Percentiles rank a stretch among this genome's conserved stretches.
These are phyloP conservation scores for Gyrodactylus bullatarudis DNA, from an alignment of 1,140 invertebrate genomes.

Conservation along the genomic window DNA sequence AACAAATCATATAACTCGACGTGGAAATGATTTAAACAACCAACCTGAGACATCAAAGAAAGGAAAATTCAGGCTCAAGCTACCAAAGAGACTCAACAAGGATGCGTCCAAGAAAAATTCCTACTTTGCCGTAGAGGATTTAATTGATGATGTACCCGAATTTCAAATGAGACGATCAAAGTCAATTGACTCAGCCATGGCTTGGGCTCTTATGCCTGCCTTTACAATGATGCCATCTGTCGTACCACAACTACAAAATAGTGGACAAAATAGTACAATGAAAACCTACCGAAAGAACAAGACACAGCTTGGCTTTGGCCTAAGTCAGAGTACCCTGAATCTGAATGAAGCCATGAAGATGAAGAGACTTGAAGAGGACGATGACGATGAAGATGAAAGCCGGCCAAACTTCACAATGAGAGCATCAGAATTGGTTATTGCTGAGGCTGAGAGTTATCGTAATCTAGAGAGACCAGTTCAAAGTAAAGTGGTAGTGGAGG, in stretches of 20 bases:
- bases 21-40: not conserved
- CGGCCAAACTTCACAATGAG: not conserved
- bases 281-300: not conserved
- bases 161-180: not conserved
- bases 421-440: not conserved
- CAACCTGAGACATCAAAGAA: not conserved
- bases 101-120: not conserved
- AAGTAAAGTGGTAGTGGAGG: not conserved
- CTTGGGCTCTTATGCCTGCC: not conserved
- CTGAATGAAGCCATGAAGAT: not conserved
- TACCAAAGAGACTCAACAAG: not conserved
- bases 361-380: too few relatives aligned
- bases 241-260: not conserved
- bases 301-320: not conserved
- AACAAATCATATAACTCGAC: not conserved
- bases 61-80: not conserved
- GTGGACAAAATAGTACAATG: not conserved
- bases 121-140: not conserved
- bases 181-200: not conserved
- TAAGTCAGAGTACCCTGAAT: not conserved
- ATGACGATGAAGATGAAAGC: not conserved
- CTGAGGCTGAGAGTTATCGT: not conserved
- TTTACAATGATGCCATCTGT: not conserved
- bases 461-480: not conserved
- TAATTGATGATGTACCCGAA: not conserved